Evolutionary conservation across 1,140 invertebrate species (phyloP).

Genomic region (Micrasema minimum): DNA sequence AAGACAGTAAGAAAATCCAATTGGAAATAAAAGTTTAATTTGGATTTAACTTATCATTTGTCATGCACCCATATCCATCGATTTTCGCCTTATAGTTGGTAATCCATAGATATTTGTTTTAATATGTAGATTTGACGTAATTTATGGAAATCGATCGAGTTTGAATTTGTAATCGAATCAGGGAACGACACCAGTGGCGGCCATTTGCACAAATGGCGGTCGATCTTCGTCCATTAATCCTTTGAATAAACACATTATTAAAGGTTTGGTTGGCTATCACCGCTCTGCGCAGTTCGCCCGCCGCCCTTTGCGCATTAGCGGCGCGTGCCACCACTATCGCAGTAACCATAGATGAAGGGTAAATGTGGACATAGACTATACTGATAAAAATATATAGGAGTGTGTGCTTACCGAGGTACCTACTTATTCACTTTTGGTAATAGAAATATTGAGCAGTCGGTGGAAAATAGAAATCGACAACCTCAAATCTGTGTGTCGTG

Average conservation of each 20-base stretch:
- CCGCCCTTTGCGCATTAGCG: constrained; percentile 47
- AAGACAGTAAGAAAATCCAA: no score
- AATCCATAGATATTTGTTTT: constrained; percentile 1
- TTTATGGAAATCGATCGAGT: constrained; percentile 29
- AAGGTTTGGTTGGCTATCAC: constrained; percentile 35
- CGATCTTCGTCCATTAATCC: constrained; percentile 47
- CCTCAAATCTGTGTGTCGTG: no score
- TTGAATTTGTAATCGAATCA: constrained; percentile 10
- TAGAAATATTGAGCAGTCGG: no score
- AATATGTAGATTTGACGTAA: background rate
- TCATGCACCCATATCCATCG: no score
- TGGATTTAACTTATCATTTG: no score
- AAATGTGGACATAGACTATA: no score
- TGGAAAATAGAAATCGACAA: no score
- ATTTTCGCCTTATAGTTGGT: no score
- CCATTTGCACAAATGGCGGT: constrained; percentile 45
- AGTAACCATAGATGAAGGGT: constrained; percentile 6
- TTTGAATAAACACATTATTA: constrained; percentile 52
- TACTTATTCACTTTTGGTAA: no score
- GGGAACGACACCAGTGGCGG: constrained; percentile 11
- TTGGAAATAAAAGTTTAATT: no score
- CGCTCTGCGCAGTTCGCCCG: constrained; percentile 11
- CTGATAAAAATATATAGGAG: no score
- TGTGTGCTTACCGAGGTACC: no score
- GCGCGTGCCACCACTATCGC: constrained; percentile 48